Conservation (phyloP, 2,797 vertebrate genomes). For the Myotis findleyi region DNA sequence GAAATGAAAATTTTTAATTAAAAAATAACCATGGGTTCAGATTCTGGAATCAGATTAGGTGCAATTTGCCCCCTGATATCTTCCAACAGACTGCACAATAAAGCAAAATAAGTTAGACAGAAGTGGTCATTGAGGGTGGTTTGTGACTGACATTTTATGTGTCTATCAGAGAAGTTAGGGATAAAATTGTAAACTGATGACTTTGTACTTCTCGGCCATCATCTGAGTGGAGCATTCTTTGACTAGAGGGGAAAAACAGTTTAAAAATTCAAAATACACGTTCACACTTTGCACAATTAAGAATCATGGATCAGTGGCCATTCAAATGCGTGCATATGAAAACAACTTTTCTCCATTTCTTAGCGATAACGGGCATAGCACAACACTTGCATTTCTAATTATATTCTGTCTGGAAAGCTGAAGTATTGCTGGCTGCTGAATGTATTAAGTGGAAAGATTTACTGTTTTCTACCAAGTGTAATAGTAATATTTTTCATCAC, state of each 20-base stretch:
- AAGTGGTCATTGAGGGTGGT: conserved; percentile 44
- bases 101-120: conserved; percentile 51
- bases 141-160: conserved; percentile 57
- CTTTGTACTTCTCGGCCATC: conserved; percentile 38
- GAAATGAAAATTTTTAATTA: conserved; percentile 69
- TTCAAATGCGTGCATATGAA: conserved; percentile 72
- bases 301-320: conserved; percentile 72
- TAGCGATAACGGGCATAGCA: conserved; percentile 65
- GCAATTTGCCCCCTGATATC: not conserved
- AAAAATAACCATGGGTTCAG: conserved; percentile 51
- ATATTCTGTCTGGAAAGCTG: conserved; percentile 69
- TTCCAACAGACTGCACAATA: conserved; percentile 1
- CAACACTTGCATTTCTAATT: conserved; percentile 81
- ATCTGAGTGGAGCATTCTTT: conserved; percentile 8
- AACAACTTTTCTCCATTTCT: conserved; percentile 78
- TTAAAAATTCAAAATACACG: conserved; percentile 37
- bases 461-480: conserved; percentile 59
- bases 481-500: conserved; percentile 54
- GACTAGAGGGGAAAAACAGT: not conserved
- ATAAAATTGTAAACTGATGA: conserved; percentile 69
- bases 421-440: conserved; percentile 60
- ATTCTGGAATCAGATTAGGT: conserved; percentile 32
- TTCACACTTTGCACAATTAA: conserved; percentile 75
- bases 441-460: conserved; percentile 70
- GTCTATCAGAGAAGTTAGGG: conserved; percentile 63